A percentile compares a stretch with the other conserved stretches of the same genome.
phyloP scores from a whole-genome alignment of 1,140 invertebrate genomes.

The Ceratoteleas bidentatus region DNA sequence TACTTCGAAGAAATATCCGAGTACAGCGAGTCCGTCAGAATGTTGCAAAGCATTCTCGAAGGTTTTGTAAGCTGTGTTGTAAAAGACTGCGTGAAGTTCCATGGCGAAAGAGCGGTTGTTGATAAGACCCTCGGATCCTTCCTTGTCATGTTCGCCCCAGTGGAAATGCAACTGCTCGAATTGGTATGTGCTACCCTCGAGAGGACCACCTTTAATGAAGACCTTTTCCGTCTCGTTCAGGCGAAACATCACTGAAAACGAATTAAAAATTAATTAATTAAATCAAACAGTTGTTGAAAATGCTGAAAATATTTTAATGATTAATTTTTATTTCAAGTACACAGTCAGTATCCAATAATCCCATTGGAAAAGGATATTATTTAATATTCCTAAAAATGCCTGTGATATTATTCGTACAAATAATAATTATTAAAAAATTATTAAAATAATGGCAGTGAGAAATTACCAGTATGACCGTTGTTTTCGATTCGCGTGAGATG shows the following conservation, averaged over 20 bases:
- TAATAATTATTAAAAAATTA: too few species aligned
- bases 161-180: conserved; percentile 93
- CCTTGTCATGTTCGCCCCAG: conserved; percentile 89
- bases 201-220: conserved; percentile 85
- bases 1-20: conserved; percentile 93
- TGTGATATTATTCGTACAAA: too few species aligned
- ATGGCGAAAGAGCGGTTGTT: conserved; percentile 86
- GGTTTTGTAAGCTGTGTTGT: conserved; percentile 86
- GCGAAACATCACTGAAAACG: conserved; percentile 82
- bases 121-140: conserved; percentile 94
- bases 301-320: too few species aligned
- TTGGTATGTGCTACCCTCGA: conserved; percentile 85
- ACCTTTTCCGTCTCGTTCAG: conserved; percentile 82
- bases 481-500: too few species aligned
- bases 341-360: too few species aligned
- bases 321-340: too few species aligned
- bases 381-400: too few species aligned
- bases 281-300: too few species aligned
- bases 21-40: conserved; percentile 89
- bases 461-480: too few species aligned
- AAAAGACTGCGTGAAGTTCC: conserved; percentile 94
- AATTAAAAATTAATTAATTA: too few species aligned
- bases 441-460: too few species aligned
- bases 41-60: conserved; percentile 85
- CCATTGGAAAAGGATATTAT: too few species aligned